These are phyloP conservation scores for Philotrypesis tridentata DNA, from an alignment of 1,140 invertebrate genomes.

Conservation along the genomic window DNA sequence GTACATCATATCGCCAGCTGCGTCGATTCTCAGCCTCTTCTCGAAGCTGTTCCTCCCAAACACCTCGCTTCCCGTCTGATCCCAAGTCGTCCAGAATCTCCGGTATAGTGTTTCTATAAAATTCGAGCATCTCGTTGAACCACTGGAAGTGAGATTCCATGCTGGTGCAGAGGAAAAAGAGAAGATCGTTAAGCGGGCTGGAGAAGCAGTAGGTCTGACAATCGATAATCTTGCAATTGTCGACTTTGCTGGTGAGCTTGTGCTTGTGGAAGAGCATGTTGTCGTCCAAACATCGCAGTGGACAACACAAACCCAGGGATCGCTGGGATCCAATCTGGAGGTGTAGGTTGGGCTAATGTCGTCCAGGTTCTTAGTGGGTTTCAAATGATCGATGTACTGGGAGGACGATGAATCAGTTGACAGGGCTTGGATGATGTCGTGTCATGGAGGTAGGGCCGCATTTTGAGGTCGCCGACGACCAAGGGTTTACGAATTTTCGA, in stretches of 20 bases:
- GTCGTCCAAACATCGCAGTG: slow-evolving; percentile 79
- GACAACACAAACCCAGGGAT: too few species aligned
- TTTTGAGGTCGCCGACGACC: slow-evolving; percentile 74
- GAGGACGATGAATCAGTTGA: too few species aligned
- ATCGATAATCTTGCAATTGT: slow-evolving; percentile 77
- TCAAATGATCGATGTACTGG: too few species aligned
- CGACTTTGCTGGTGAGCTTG: slow-evolving; percentile 57
- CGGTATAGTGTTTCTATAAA: slow-evolving; percentile 74
- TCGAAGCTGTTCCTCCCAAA: slow-evolving; percentile 58
- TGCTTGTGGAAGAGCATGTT: slow-evolving; percentile 75
- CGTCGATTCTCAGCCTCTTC: slow-evolving; percentile 54
- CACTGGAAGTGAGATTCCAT: slow-evolving; percentile 68
- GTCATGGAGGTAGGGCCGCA: slow-evolving; percentile 61
- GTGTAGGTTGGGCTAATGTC: too few species aligned
- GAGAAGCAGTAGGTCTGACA: slow-evolving; percentile 77
- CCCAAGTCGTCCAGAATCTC: slow-evolving; percentile 57
- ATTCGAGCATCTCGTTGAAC: slow-evolving; percentile 70
- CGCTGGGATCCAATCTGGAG: too few species aligned
- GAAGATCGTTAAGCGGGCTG: slow-evolving; percentile 75
- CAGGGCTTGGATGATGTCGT: too few species aligned
- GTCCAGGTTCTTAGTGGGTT: too few species aligned
- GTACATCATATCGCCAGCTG: slow-evolving; percentile 58
- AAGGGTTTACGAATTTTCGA: slow-evolving; percentile 20
- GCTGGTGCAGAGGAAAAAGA: slow-evolving; percentile 77
- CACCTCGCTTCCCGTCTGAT: slow-evolving; percentile 52